Conservation (phyloP, 2,888 invertebrate genomes). For the Coenonympha arcania region DNA sequence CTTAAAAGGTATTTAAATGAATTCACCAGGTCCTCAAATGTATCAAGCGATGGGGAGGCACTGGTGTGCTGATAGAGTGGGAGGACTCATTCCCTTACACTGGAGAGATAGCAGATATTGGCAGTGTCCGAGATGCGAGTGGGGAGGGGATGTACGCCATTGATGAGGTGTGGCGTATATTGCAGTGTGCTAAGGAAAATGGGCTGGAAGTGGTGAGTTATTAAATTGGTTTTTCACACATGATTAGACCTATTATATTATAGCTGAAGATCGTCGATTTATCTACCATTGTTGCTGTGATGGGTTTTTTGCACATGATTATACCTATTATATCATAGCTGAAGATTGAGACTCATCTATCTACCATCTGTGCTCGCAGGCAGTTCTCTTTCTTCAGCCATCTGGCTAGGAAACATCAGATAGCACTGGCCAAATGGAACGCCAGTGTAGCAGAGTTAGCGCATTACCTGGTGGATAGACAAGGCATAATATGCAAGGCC, state of each 20-base stretch:
- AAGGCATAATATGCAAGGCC: no score
- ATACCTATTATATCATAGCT: no score
- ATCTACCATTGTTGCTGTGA: no score
- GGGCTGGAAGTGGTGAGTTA: slow-evolving; percentile 77
- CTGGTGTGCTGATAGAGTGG: slow-evolving; percentile 88
- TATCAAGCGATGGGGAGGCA: slow-evolving; percentile 79
- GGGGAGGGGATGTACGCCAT: slow-evolving; percentile 71
- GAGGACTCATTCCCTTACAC: slow-evolving; percentile 91
- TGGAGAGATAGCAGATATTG: slow-evolving; percentile 74
- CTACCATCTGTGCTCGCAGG: no score
- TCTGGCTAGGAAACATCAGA: no score
- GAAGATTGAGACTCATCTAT: no score
- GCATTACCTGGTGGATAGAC: no score
- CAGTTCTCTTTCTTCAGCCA: no score
- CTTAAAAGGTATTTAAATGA: not conserved
- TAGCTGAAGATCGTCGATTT: no score
- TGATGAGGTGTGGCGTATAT: slow-evolving; percentile 78
- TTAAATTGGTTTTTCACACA: not conserved
- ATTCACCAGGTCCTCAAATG: slow-evolving; percentile 37
- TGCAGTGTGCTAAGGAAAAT: slow-evolving; percentile 77
- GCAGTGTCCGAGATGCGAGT: slow-evolving; percentile 68
- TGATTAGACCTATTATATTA: no score
- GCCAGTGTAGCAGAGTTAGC: no score
- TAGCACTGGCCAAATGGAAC: no score
- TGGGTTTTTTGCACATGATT: not conserved